Evolutionary conservation across 2,113 vertebrate genomes (phyloP), one percentile per base, ranked within the genome.

Genomic region (Nycticorax nycticorax): DNA sequence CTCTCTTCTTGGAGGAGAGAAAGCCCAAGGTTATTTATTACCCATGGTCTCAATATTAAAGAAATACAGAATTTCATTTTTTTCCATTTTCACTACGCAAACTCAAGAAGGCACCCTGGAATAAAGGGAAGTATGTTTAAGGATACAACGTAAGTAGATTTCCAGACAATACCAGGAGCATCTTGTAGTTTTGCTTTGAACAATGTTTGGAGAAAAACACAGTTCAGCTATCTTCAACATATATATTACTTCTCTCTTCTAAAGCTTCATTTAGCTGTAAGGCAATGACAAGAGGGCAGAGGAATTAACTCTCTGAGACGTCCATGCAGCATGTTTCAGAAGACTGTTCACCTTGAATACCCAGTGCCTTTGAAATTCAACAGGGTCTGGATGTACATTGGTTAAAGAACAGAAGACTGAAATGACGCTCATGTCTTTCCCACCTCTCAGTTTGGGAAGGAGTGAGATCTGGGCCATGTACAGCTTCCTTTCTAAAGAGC

Each of bases 1-100:
- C 24, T 37, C 35, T 86, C 41, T 52, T 86, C 32, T 13, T 72
- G 35, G 19, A 94, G 60, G 63, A 85, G 33, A 77, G 72, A 82
- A 91, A 91, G 35, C 33, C 60, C 66, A 91, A 81, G 48, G 30
- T 89, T 94, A 75, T 63, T 91, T 93, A 56, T 77, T 96, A 81
- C 33, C 7, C 30, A 18, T 37, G 22, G 68, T 91, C 72, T 91
- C 62, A 35, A 18, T 63, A 78, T 63, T 52, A 37, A 72, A 72
- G 39, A 79, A 84, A 81, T 81, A 64, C 5, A 41, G 37, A 84
- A 39, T 76, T 81, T 77, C 1, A 2, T 60, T 67, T 87, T 77
- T 27, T 33, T 5, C 37, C 48, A 35, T 91, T 94, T 89, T 95
- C 26, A 47, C n/a, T 87, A 17, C 66, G 43, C 56, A 94, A 87